These are phyloP conservation scores for Xiphydria camelus DNA, from an alignment of 2,888 invertebrate genomes.

Conservation along the genomic window DNA sequence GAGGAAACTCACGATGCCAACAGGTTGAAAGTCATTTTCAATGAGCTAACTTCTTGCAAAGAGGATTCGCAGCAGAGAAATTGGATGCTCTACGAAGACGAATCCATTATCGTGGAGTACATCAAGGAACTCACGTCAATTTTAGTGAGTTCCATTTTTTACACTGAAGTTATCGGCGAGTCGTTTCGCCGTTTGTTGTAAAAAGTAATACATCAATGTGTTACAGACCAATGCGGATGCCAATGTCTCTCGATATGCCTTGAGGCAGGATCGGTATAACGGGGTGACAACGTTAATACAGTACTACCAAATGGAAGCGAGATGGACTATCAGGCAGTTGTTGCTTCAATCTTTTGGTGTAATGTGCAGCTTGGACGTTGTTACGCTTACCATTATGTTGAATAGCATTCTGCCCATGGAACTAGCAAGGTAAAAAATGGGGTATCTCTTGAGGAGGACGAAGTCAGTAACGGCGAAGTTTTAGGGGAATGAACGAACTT, in stretches of 20 bases:
- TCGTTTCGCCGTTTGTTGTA: too few relatives aligned
- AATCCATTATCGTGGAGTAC: constrained; percentile 83
- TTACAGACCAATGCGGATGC: constrained; percentile 89
- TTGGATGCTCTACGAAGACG: constrained; percentile 95
- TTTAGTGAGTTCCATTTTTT: constrained; percentile 67
- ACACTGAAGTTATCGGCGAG: too few relatives aligned
- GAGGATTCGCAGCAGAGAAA: constrained; percentile 95
- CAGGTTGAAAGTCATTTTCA: constrained; percentile 79
- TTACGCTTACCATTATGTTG: constrained; percentile 79
- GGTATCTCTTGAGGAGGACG: too few relatives aligned
- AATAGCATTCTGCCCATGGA: constrained; percentile 89
- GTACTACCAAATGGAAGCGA: constrained; percentile 95
- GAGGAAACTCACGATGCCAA: constrained; percentile 85
- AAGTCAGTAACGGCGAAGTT: too few relatives aligned
- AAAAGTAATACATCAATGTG: not conserved
- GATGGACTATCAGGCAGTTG: constrained; percentile 82
- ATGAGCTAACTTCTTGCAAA: constrained; percentile 83
- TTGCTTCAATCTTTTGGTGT: constrained; percentile 85
- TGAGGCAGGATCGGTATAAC: constrained; percentile 82
- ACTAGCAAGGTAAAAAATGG: constrained; percentile 76
- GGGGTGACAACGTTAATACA: constrained; percentile 84
- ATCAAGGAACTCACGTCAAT: constrained; percentile 81
- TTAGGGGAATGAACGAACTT: constrained; percentile 10
- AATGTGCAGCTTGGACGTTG: constrained; percentile 82
- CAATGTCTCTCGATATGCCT: constrained; percentile 81